Evolutionary conservation across 2,888 invertebrate species (phyloP).

Genomic region (Xestia sexstrigata): DNA sequence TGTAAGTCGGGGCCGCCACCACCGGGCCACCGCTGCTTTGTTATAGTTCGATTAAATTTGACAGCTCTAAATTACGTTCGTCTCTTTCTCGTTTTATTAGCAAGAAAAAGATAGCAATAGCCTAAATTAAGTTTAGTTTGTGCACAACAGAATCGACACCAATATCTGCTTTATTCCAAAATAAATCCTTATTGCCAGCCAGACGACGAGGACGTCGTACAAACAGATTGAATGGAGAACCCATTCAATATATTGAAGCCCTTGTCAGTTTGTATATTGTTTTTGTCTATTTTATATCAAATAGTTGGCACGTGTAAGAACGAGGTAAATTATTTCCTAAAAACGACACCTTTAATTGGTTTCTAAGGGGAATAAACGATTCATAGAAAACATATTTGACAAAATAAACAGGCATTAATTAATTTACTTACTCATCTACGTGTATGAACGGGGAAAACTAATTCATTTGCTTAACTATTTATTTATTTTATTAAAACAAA

Average conservation of each 20-base stretch:
- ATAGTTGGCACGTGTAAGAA: neutral
- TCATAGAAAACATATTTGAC: neutral
- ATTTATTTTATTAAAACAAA: no score
- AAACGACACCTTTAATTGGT: slow-evolving; percentile 3
- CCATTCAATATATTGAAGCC: neutral
- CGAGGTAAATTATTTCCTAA: slow-evolving; percentile 3
- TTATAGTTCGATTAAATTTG: no score
- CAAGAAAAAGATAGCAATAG: no score
- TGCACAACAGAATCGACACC: no score
- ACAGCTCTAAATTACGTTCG: no score
- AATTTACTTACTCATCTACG: neutral
- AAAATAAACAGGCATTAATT: neutral
- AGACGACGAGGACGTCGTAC: neutral
- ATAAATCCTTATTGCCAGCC: neutral
- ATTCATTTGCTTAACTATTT: neutral
- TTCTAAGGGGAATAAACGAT: neutral
- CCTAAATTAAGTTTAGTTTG: no score
- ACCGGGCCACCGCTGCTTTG: no score
- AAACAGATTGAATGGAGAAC: neutral
- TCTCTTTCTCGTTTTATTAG: no score
- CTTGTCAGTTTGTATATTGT: neutral
- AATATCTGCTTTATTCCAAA: no score
- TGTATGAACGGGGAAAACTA: neutral
- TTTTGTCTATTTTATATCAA: no score
- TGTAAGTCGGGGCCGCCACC: no score